These are phyloP conservation scores for Butastur rufipennis DNA, from an alignment of 2,113 vertebrate genomes.

Conservation along the genomic window DNA sequence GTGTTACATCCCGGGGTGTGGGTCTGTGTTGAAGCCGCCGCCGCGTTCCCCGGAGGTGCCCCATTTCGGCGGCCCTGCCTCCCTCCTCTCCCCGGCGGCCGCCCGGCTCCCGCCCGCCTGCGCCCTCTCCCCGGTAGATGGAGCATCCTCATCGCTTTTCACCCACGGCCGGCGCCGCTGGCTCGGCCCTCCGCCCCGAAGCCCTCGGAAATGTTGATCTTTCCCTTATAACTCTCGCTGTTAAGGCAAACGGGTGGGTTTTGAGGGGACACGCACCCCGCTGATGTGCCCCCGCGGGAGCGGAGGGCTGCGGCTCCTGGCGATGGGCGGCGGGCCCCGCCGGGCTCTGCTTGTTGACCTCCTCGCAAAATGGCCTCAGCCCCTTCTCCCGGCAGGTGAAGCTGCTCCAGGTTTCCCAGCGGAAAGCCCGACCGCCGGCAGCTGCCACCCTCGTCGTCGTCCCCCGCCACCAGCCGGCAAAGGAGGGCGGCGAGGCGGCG, in stretches of 20 bases:
- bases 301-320: neutral
- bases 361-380: neutral
- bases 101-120: neutral
- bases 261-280: neutral
- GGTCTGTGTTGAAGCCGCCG: no score
- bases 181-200: neutral
- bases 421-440: no score
- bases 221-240: neutral
- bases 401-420: neutral
- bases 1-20: neutral
- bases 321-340: neutral
- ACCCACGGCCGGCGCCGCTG: neutral
- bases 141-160: constrained; percentile 68
- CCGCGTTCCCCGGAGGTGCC: fast-evolving
- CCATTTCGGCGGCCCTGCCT: neutral
- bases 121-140: constrained; percentile 62
- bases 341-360: neutral
- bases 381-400: neutral
- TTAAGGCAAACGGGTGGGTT: neutral
- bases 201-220: neutral
- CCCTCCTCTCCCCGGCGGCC: neutral
- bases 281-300: neutral
- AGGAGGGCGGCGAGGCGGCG: neutral
- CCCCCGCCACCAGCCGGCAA: neutral
- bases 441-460: no score